Base-by-base conservation (phyloP, 2,797 vertebrate species). In the Sarcophilus harrisii region DNA sequence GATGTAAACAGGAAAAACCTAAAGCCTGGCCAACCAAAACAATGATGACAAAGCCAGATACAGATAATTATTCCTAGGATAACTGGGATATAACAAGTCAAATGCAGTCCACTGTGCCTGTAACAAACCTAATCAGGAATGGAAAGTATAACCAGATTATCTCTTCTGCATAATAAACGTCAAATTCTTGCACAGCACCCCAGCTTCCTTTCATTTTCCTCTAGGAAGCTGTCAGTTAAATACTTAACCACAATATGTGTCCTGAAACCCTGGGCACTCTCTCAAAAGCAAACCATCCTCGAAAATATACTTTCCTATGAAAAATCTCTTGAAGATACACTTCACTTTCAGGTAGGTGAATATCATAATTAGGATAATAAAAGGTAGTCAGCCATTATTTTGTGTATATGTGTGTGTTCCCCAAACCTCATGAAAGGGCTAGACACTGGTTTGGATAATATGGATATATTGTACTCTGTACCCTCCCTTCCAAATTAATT, bases 1-100 rank as follows among this genome's bases (percentile, higher is more conserved):
- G 1, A 91, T 94, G 94, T 58, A 91, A 93, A 95, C 30, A 95
- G 60, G 93, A 60, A 91, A 93, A 90, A 94, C 45, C 45, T 58
- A 87, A 95, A 96, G 12, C 32, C 21, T n/a, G 93, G 90, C 13
- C 93, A 93, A 94, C 24, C 52, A 27, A 58, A 95, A 92, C 55
- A 60, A n/a, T 1, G 58, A 90, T 55, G 52, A 24, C 92, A 58
- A 29, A 16, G 13, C 60, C 55, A 87, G 94, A 92, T 90, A 49
- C 90, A 45, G 5, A 45, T 0, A 4, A 21, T 90, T 57, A 29
- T 91, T 93, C 62, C 12, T 57, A n/a, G 57, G 59, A 81, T 95
- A 92, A 45, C 49, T 38, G 0, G 0, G 49, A 27, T 1, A 3
- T 87, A 27, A 87, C 73, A 49, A 73, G 66, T 87, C 73, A 45